Conservation (phyloP, 37 sponge, comb jelly and placozoan genomes). For the Cliona cf. orientalis region DNA sequence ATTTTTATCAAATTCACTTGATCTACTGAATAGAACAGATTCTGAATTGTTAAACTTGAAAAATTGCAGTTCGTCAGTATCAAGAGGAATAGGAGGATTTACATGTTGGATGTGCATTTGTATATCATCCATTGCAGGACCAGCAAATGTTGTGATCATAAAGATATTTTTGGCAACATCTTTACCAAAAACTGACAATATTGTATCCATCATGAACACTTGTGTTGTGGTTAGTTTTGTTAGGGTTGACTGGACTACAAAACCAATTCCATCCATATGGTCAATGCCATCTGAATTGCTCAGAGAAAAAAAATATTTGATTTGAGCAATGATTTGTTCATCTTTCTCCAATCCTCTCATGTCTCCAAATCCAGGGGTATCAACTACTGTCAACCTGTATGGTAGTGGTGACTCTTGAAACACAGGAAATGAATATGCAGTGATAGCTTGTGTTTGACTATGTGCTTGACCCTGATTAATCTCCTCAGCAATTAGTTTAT, state of each 20-base stretch:
- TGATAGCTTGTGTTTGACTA: constrained; percentile 57
- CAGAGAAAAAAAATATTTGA: constrained; percentile 45
- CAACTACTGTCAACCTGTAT: constrained; percentile 58
- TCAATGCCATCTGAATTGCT: constrained; percentile 35
- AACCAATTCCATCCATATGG: constrained; percentile 54
- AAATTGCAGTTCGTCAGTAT: no score
- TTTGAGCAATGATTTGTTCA: constrained; percentile 18
- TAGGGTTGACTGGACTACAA: constrained; percentile 65
- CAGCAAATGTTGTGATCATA: no score
- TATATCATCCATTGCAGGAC: no score
- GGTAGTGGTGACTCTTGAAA: constrained; percentile 23
- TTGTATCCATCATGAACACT: constrained; percentile 53
- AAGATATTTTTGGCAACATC: constrained; percentile 44
- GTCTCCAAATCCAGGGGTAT: no score
- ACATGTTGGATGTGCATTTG: no score
- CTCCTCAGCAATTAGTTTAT: constrained; percentile 39
- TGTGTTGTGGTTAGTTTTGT: constrained; percentile 58
- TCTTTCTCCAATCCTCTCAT: constrained; percentile 52
- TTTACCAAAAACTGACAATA: constrained; percentile 58
- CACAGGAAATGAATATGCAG: constrained; percentile 54
- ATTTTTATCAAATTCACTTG: no score
- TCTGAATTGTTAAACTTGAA: no score
- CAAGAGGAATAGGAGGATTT: no score
- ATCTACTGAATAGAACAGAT: no score
- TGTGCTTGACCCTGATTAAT: constrained; percentile 27